phyloP scores from a whole-genome alignment of 2,113 vertebrate genomes.

The Melanocharis versteri region DNA sequence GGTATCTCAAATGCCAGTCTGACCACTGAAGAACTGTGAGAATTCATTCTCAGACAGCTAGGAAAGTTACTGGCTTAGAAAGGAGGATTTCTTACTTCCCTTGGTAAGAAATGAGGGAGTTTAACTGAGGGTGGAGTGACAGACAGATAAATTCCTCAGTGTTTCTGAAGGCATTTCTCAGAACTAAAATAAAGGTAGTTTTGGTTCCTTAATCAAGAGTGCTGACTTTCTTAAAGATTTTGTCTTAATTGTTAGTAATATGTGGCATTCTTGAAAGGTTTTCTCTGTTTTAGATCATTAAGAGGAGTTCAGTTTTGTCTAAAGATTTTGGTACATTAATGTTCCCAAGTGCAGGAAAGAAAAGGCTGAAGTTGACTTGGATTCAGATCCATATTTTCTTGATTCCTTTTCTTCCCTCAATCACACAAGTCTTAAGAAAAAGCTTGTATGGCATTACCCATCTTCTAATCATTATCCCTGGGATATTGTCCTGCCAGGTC shows the following conservation, averaged over 20 bases:
- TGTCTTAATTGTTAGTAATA: background rate
- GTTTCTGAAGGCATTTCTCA: background rate
- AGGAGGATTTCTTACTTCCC: background rate
- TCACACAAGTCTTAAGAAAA: background rate
- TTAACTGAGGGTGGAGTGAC: background rate
- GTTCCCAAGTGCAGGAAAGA: background rate
- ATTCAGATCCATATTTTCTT: background rate
- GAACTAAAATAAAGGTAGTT: background rate
- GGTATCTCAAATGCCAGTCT: background rate
- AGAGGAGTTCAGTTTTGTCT: background rate
- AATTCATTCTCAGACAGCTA: background rate
- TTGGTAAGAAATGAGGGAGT: background rate
- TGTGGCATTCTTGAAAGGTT: background rate
- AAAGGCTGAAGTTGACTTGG: background rate
- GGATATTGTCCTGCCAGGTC: background rate
- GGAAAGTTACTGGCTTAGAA: background rate
- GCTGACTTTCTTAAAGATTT: background rate
- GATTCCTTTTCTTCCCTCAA: background rate
- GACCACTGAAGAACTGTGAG: background rate
- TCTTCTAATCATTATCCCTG: background rate
- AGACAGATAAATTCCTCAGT: background rate
- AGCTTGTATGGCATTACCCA: accelerated
- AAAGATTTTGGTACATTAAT: background rate
- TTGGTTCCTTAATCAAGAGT: background rate
- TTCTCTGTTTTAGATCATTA: background rate